These are phyloP conservation scores for Girardia tigrina DNA, from an alignment of 2,888 invertebrate species.

Conservation along the genomic window DNA sequence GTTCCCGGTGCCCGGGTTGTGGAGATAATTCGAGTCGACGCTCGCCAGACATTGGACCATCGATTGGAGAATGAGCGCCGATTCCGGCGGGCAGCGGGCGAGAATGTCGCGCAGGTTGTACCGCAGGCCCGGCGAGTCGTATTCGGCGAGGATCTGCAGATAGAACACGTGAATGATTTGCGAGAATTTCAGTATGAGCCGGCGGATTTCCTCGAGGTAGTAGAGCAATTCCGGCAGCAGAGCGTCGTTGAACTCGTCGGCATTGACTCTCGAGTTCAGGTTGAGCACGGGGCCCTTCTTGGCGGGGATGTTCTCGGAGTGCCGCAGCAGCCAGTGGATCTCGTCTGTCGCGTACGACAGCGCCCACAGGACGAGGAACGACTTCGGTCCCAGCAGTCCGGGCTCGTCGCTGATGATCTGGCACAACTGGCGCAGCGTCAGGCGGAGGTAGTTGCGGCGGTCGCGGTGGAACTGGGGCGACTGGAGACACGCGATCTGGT, in stretches of 20 bases:
- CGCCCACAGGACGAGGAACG: slow-evolving; percentile 84
- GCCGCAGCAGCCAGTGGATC: slow-evolving; percentile 81
- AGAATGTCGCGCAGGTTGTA: slow-evolving; percentile 14
- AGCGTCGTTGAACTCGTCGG: slow-evolving; percentile 35
- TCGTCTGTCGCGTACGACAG: slow-evolving; percentile 88
- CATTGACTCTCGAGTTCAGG: slow-evolving; percentile 14
- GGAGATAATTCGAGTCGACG: slow-evolving; percentile 45
- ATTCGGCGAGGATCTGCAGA: slow-evolving; percentile 85
- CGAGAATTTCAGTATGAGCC: slow-evolving; percentile 51
- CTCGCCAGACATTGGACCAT: slow-evolving; percentile 66
- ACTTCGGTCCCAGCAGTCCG: slow-evolving; percentile 87
- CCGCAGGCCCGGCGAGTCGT: slow-evolving; percentile 59
- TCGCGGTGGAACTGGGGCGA: slow-evolving; percentile 74
- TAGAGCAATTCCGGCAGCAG: slow-evolving; percentile 79
- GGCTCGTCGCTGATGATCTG: slow-evolving; percentile 92
- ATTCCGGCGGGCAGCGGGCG: slow-evolving; percentile 66
- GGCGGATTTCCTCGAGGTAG: slow-evolving; percentile 90
- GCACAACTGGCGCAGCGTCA: slow-evolving; percentile 81
- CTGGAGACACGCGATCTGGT: slow-evolving; percentile 55
- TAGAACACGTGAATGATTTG: slow-evolving; percentile 93
- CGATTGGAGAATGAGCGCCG: slow-evolving; percentile 78
- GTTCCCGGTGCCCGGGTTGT: not conserved
- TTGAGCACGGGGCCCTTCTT: slow-evolving; percentile 40
- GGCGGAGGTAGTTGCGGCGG: slow-evolving; percentile 80
- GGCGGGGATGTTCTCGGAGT: slow-evolving; percentile 81